phyloP scores from a whole-genome alignment of 2,888 invertebrate species.

The Schizotus pectinicornis region DNA sequence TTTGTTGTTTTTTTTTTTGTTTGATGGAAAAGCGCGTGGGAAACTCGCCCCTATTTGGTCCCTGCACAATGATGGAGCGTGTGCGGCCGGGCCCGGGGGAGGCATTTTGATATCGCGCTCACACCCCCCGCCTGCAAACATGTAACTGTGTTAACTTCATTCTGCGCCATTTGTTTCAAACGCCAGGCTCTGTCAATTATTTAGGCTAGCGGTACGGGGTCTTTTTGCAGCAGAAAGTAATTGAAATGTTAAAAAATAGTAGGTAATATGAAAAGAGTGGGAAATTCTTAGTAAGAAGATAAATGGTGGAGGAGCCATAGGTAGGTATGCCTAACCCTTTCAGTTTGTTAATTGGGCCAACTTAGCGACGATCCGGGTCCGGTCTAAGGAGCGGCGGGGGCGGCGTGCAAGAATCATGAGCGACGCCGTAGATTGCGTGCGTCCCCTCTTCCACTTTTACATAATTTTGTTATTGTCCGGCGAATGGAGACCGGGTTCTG shows the following conservation, averaged over 20 bases:
- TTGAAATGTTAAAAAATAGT: no score
- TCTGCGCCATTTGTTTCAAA: conserved; percentile 33
- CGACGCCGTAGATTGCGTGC: not conserved
- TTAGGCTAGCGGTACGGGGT: not conserved
- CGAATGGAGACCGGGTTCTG: no score
- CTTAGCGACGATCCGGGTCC: no score
- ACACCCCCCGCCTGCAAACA: conserved; percentile 32
- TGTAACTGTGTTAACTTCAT: conserved; percentile 42
- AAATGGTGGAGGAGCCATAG: no score
- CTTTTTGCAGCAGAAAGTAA: no score
- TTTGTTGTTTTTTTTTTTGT: not conserved
- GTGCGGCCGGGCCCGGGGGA: conserved; percentile 31
- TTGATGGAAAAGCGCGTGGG: not conserved
- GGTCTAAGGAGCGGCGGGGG: no score
- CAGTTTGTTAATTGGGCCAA: conserved; percentile 9
- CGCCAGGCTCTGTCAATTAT: conserved; percentile 18
- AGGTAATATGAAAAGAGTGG: no score
- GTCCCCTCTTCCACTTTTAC: not conserved
- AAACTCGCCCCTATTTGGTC: conserved; percentile 1
- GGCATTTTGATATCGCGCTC: conserved; percentile 39
- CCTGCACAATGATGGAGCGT: not conserved
- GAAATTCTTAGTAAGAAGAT: no score
- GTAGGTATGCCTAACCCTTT: no score
- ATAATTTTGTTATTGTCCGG: not conserved
- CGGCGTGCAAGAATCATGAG: no score